Conservation (phyloP, 64 coral and sea anemone species). For the Anthopleura sola region DNA sequence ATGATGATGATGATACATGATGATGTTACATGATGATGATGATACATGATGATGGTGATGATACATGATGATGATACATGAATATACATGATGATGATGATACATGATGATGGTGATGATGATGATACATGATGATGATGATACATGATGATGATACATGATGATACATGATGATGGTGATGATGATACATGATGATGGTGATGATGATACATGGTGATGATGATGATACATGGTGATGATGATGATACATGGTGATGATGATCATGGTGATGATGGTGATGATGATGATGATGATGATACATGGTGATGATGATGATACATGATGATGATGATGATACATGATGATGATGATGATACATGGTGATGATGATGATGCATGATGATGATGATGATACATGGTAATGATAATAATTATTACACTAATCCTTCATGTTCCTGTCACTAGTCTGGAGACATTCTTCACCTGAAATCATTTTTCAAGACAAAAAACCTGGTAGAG, state of each 20-base stretch:
- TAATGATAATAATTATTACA: neutral
- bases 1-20: neutral
- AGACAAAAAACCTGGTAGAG: neutral
- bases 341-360: neutral
- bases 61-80: too few relatives aligned
- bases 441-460: constrained; percentile 9
- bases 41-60: too few relatives aligned
- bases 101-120: too few relatives aligned
- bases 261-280: too few relatives aligned
- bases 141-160: too few relatives aligned
- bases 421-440: neutral
- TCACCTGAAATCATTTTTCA: constrained; percentile 4
- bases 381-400: neutral
- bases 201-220: too few relatives aligned
- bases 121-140: too few relatives aligned
- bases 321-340: neutral
- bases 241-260: neutral
- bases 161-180: too few relatives aligned
- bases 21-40: too few relatives aligned
- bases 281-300: neutral
- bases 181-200: too few relatives aligned
- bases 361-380: neutral
- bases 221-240: neutral
- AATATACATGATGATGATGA: too few relatives aligned
- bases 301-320: neutral